phyloP scores from a whole-genome alignment of 2,888 invertebrate species.

The Scotopteryx bipunctaria region DNA sequence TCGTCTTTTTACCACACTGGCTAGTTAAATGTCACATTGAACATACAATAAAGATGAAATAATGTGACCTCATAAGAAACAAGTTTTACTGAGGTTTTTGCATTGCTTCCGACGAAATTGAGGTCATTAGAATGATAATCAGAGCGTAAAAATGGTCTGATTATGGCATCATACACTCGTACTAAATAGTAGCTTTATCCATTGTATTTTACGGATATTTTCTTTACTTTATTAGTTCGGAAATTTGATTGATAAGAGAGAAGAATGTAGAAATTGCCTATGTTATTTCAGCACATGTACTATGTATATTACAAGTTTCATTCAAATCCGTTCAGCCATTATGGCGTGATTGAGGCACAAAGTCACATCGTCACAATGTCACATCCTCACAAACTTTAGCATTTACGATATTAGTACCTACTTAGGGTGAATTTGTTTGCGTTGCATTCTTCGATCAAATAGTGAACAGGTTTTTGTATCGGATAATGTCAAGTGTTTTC shows the following conservation, averaged over 20 bases:
- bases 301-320: no score
- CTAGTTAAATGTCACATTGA: no score
- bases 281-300: no score
- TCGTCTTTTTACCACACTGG: no score
- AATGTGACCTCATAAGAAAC: background rate
- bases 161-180: conserved; percentile 2
- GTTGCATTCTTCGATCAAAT: background rate
- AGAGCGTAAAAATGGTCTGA: conserved; percentile 25
- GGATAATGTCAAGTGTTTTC: conserved; percentile 8
- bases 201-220: background rate
- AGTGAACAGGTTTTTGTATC: conserved; percentile 10
- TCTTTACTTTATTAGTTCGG: no score
- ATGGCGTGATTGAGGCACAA: no score
- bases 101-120: conserved; percentile 21
- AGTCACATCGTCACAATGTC: no score
- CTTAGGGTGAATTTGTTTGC: conserved; percentile 1
- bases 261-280: no score
- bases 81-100: conserved; percentile 11
- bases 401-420: no score
- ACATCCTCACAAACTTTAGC: no score
- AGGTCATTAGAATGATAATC: conserved; percentile 25
- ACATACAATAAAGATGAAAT: background rate
- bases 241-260: no score
- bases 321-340: no score
- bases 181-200: background rate